Conservation (phyloP, 92 coral and sea anemone species). For the Siderastrea siderea region DNA sequence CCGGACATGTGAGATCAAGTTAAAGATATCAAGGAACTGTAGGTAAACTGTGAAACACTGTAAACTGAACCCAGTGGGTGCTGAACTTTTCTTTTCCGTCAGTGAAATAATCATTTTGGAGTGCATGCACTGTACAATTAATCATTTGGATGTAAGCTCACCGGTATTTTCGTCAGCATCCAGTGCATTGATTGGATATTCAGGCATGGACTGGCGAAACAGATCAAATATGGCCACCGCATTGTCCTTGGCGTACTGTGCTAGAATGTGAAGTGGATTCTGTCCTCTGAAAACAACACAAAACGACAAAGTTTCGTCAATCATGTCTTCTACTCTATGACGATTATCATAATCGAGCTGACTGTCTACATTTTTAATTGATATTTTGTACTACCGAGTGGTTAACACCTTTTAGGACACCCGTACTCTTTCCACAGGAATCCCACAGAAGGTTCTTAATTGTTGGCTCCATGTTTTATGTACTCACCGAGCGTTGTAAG, state of each 20-base stretch:
- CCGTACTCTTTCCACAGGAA: no score
- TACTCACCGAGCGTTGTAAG: slow-evolving; percentile 80
- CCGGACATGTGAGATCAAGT: no score
- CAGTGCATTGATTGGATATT: slow-evolving; percentile 86
- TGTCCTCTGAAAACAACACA: slow-evolving; percentile 78
- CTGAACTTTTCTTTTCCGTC: neutral
- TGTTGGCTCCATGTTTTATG: neutral
- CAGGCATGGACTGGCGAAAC: slow-evolving; percentile 94
- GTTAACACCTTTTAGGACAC: no score
- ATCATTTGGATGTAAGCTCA: neutral
- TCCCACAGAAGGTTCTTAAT: no score
- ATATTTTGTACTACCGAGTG: no score
- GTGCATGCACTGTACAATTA: neutral
- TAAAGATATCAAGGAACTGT: no score
- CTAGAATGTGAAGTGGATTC: slow-evolving; percentile 90
- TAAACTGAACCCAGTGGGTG: neutral
- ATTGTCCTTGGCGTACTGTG: slow-evolving; percentile 95
- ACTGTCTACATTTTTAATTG: no score
- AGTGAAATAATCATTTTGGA: no score
- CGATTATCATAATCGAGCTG: no score
- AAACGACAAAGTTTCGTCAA: neutral
- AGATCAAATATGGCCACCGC: slow-evolving; percentile 92
- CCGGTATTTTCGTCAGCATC: slow-evolving; percentile 92
- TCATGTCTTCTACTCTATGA: no score
- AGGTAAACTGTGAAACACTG: neutral